These are phyloP conservation scores for Hetaerina americana DNA, from an alignment of 1,140 invertebrate species.

Conservation along the genomic window DNA sequence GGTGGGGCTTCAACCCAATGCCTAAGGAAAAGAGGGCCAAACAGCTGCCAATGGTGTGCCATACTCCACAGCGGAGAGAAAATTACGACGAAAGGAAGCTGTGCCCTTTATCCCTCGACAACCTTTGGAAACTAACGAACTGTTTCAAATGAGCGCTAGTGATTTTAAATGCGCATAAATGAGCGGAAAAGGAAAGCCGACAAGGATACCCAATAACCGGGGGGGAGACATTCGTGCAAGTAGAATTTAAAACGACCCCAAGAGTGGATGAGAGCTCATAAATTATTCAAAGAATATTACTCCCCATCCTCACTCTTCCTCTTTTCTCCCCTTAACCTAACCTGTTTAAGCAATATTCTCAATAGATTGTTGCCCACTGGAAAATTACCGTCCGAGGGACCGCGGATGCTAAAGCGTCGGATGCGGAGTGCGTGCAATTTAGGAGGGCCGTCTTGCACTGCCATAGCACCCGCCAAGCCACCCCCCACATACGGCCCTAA, in stretches of 20 bases:
- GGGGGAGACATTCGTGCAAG: background rate
- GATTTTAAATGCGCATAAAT: background rate
- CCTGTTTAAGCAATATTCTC: background rate
- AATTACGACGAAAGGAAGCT: too few relatives aligned
- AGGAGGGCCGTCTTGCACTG: background rate
- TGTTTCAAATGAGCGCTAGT: background rate
- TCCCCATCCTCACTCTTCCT: too few relatives aligned
- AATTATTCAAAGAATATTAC: background rate
- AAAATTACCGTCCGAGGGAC: background rate
- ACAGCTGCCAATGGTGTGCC: too few relatives aligned
- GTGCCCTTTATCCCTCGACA: too few relatives aligned
- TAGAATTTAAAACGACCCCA: background rate
- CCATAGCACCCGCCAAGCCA: too few relatives aligned
- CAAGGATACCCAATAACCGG: background rate
- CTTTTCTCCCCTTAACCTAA: too few relatives aligned
- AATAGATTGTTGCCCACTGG: background rate
- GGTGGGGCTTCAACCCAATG: too few relatives aligned
- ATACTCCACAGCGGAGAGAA: too few relatives aligned
- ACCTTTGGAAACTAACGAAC: too few relatives aligned
- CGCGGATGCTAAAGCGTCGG: too few relatives aligned
- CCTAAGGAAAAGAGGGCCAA: too few relatives aligned
- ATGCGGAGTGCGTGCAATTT: background rate
- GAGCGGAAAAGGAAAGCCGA: background rate
- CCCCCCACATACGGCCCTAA: too few relatives aligned
- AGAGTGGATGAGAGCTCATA: background rate